Base-by-base conservation (phyloP, 2,888 invertebrate species). In the Ecliptopera silaceata region DNA sequence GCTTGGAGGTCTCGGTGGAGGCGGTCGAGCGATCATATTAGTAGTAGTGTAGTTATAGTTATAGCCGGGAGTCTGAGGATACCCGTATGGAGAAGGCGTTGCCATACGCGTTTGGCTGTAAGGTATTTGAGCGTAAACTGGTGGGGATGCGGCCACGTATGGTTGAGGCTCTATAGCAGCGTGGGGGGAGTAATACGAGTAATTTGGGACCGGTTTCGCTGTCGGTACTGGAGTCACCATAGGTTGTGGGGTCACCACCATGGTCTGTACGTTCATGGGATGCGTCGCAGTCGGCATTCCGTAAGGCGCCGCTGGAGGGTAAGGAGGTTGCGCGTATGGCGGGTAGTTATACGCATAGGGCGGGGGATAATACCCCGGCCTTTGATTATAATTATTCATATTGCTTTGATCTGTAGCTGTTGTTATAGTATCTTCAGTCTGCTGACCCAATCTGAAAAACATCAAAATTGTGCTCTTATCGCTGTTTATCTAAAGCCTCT, bases 41-140 rank as follows among this genome's bases (percentile, higher is more conserved):
- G 90, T 90, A 1, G 88, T 87, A 36, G 65, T 84, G 55, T 86
- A 90, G 61, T 88, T 90, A 64, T 86, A 90, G 61, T 88, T 90
- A 65, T 88, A 90, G 0, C 77, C 52, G 0, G 77, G 70, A 0
- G 70, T 48, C 29, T 68, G 68, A 4, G 82, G 81, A 54, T 87
- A 86, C 0, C 75, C 68, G 63, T 88, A 89, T 0, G 86, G 80
- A 0, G 82, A 50, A 0, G 89, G 88, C 0, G 86, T 63, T 0
- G 89, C 81, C 84, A 91, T 79, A 31, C 91, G 69, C 1, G 91
- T 90, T 60, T 89, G 89, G 46, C 72, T 82, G 66, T 88, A 89
- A 3, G 86, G 88, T 43, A 83, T 68, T 0, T 77, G 71, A 2
- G 76, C 57, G 57, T 87, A 88, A 64, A 83, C 71, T 2, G 80